These are phyloP conservation scores for Saccopteryx leptura DNA, from an alignment of 2,113 vertebrate genomes.

Conservation along the genomic window DNA sequence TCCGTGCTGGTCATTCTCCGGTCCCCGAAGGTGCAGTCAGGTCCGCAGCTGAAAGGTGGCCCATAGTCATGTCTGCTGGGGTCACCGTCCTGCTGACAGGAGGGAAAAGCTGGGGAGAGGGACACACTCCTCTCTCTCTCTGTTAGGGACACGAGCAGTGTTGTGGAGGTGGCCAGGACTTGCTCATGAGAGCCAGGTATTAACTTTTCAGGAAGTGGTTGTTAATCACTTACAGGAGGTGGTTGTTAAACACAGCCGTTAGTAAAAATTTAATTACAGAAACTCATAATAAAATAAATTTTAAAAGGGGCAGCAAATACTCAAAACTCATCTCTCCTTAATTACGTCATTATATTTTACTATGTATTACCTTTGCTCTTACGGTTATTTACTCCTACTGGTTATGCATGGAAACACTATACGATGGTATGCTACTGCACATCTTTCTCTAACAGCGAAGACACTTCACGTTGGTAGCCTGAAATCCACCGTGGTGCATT, in stretches of 20 bases:
- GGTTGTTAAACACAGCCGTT: neutral
- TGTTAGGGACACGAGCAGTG: neutral
- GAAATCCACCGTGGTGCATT: neutral
- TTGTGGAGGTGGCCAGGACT: no score
- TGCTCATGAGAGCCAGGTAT: neutral
- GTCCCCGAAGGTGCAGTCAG: fast-evolving
- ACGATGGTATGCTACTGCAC: fast-evolving
- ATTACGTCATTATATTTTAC: neutral
- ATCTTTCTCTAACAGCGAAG: neutral
- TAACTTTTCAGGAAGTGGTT: neutral
- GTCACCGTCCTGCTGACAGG: neutral
- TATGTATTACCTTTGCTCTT: neutral
- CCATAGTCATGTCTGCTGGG: fast-evolving
- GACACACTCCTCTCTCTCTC: fast-evolving
- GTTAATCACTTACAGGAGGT: neutral
- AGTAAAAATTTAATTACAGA: neutral
- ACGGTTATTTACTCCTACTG: no score
- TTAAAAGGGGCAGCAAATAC: neutral
- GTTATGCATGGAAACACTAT: fast-evolving
- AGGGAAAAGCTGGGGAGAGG: neutral
- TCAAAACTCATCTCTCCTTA: neutral
- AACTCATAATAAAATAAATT: neutral
- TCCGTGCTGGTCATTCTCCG: neutral
- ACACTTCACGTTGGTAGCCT: neutral
- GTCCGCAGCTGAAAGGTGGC: neutral